Evolutionary conservation across 2,888 invertebrate genomes (phyloP).

Genomic region (Parasteatoda lunata): DNA sequence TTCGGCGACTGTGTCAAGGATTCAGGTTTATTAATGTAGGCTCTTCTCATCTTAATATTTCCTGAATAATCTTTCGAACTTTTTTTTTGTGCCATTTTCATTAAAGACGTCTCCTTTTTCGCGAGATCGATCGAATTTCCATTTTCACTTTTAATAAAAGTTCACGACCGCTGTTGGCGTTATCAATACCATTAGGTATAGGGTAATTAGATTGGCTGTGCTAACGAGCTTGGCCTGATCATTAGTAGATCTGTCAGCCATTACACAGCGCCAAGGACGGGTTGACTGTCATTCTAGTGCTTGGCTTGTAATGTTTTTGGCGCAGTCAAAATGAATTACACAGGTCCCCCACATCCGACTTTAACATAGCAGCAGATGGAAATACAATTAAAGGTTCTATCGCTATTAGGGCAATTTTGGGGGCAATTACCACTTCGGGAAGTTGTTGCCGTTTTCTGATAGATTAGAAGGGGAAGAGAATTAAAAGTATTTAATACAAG

Average conservation of each 20-base stretch:
- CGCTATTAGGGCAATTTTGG: not conserved
- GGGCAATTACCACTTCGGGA: not conserved
- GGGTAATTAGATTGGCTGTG: conserved; percentile 35
- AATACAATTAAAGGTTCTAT: not conserved
- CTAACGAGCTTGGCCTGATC: conserved; percentile 19
- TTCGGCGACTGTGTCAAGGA: not conserved
- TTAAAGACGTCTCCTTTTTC: not conserved
- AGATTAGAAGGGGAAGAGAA: too few species aligned
- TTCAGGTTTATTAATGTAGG: not conserved
- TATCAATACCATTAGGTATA: conserved; percentile 42
- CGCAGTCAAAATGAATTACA: not conserved
- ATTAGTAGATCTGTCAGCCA: not conserved
- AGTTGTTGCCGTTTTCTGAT: not conserved
- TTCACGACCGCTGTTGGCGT: conserved; percentile 1
- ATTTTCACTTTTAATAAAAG: not conserved
- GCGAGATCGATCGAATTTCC: not conserved
- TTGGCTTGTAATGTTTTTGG: not conserved
- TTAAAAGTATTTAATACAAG: too few species aligned
- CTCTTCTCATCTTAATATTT: not conserved
- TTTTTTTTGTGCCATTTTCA: not conserved
- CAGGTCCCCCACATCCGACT: not conserved
- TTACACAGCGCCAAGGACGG: not conserved
- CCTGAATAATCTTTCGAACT: not conserved
- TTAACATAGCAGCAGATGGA: not conserved
- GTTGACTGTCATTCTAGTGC: not conserved